These are phyloP conservation scores for Nettapus auritus DNA, from an alignment of 2,113 vertebrate species.

Conservation along the genomic window DNA sequence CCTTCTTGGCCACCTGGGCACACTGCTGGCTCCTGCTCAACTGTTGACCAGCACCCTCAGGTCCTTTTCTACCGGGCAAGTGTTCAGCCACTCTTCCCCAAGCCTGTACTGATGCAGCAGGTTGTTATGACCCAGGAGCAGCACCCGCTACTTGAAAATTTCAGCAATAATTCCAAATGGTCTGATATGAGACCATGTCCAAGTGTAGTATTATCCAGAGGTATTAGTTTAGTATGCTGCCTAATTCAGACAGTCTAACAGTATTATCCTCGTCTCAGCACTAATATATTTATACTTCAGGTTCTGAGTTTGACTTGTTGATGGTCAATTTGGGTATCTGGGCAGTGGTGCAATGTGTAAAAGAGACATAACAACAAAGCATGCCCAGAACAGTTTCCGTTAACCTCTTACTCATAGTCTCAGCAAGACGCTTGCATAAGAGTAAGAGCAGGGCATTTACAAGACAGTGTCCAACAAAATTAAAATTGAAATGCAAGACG, in stretches of 20 bases:
- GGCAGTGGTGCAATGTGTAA: background rate
- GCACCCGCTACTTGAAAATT: no score
- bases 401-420: background rate
- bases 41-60: background rate
- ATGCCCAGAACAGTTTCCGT: accelerated
- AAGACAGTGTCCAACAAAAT: background rate
- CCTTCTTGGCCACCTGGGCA: background rate
- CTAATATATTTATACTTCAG: accelerated
- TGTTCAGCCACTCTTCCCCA: background rate
- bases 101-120: background rate
- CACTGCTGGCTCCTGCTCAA: no score
- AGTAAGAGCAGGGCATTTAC: background rate
- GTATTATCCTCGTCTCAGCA: background rate
- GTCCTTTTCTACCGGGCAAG: background rate
- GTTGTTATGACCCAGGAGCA: no score
- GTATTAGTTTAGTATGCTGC: background rate
- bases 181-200: background rate
- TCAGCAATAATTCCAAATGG: background rate
- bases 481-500: background rate
- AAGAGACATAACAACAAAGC: accelerated
- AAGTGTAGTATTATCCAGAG: background rate
- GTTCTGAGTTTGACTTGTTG: background rate
- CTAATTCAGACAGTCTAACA: background rate
- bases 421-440: background rate
- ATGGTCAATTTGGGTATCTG: background rate